A percentile compares a stretch with the other conserved stretches of the same genome.
Evolutionary conservation across 2,797 vertebrate species (phyloP).

Genomic region (Danio kyathit): DNA sequence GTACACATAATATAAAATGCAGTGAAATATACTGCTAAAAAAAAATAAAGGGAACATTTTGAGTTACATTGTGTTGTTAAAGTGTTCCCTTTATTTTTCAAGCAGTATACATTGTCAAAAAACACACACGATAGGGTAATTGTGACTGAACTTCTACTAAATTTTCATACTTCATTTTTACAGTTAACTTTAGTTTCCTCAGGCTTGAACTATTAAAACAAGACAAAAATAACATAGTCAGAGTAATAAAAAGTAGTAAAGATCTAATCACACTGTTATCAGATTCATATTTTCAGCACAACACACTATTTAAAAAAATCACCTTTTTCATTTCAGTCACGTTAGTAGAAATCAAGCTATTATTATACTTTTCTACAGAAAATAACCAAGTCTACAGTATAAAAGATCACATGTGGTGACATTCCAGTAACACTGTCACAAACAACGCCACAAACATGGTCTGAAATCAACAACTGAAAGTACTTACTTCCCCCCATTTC

Average conservation of each 20-base stretch:
- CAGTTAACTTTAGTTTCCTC: background rate
- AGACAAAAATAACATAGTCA: background rate
- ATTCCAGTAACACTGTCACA: conserved; percentile 5
- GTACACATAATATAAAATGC: background rate
- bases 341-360: background rate
- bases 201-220: background rate
- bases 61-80: too few relatives aligned
- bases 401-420: background rate
- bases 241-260: background rate
- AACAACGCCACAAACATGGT: conserved; percentile 20
- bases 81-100: too few relatives aligned
- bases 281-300: background rate
- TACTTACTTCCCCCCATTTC: conserved; percentile 74
- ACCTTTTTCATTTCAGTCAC: background rate
- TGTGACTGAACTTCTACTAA: background rate
- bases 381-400: background rate
- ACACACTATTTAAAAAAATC: background rate
- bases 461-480: conserved; percentile 57
- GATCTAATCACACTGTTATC: background rate
- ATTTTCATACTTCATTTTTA: background rate
- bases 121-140: background rate
- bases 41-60: too few relatives aligned
- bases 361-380: background rate
- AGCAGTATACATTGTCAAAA: background rate
- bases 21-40: background rate